Evolutionary conservation across 2,888 invertebrate species (phyloP).

Genomic region (Axea sp.): DNA sequence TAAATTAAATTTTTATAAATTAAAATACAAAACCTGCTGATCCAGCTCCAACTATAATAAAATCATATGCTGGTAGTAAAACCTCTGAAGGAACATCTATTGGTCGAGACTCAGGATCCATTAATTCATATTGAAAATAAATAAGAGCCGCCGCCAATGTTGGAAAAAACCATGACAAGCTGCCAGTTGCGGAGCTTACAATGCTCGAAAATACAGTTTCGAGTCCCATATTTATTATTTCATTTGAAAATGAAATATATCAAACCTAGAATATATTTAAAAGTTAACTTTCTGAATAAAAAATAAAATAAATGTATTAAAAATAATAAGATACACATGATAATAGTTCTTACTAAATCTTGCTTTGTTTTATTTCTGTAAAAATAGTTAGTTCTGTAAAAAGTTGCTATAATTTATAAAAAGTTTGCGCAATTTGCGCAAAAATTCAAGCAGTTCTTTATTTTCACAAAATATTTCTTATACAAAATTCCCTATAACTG

Average conservation of each 20-base stretch:
- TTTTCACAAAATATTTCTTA: no score
- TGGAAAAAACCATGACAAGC: conserved; percentile 90
- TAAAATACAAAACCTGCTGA: conserved; percentile 93
- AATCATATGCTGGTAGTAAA: conserved; percentile 87
- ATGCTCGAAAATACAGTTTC: conserved; percentile 70
- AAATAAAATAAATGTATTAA: no score
- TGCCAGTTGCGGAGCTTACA: conserved; percentile 81
- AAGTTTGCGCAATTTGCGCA: no score
- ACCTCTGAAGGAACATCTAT: conserved; percentile 85
- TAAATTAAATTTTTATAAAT: conserved; percentile 59
- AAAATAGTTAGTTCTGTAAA: no score
- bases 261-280: no score
- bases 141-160: conserved; percentile 91
- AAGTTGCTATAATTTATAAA: no score
- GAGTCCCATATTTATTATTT: conserved; percentile 69
- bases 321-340: no score
- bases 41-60: conserved; percentile 91
- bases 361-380: no score
- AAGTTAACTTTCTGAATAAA: no score
- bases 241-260: conserved; percentile 10
- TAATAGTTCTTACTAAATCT: no score
- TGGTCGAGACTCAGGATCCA: conserved; percentile 90
- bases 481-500: no score
- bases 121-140: conserved; percentile 91
- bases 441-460: no score